Evolutionary conservation across 2,797 vertebrate genomes (phyloP), one percentile per base, ranked within the genome.

Genomic region (Sternotherus odoratus): DNA sequence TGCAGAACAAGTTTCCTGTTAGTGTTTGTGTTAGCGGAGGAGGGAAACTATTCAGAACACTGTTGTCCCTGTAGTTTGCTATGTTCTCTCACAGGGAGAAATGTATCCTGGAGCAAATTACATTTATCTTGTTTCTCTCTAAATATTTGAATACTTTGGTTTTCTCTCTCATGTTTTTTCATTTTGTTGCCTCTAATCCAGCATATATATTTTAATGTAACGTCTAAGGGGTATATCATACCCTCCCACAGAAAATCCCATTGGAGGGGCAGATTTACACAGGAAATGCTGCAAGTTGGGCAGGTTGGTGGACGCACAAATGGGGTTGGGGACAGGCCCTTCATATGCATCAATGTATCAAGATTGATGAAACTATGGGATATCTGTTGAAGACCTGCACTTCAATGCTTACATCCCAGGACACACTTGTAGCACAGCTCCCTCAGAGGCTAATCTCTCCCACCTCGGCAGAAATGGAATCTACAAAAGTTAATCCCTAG

Each of bases 121-220:
- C 92, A 93, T 26, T 60, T 87, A 77, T 51, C 80, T 92, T 95
- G 15, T 28, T 87, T 93, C 33, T 94, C 49, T 95, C 77, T 93
- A 95, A 94, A 93, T 95, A 95, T 95, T 95, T 96, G 91, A 94
- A 81, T 84, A 91, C 50, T 26, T 0, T 0, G 21, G 36, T 86
- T 95, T 95, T 91, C 56, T 56, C 81, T 94, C 90, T 3, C 2
- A 83, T 79, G 30, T 3, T 79, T 92, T 94, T 95, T 94, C 33
- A 81, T 82, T 91, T 89, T 86, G 60, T 56, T 93, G 77, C 83
- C 56, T 95, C 53, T 92, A 36, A 46, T 92, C 80, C 86, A 84
- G 87, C 75, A 12, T 53, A 77, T 78, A 88, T 3, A 12, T 79
- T 93, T 87, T 74, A 78, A 75, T 79, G 57, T 19, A 23, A 43